These are phyloP conservation scores for Lepisosteus osseus DNA, from an alignment of 2,113 vertebrate species.

Conservation along the genomic window DNA sequence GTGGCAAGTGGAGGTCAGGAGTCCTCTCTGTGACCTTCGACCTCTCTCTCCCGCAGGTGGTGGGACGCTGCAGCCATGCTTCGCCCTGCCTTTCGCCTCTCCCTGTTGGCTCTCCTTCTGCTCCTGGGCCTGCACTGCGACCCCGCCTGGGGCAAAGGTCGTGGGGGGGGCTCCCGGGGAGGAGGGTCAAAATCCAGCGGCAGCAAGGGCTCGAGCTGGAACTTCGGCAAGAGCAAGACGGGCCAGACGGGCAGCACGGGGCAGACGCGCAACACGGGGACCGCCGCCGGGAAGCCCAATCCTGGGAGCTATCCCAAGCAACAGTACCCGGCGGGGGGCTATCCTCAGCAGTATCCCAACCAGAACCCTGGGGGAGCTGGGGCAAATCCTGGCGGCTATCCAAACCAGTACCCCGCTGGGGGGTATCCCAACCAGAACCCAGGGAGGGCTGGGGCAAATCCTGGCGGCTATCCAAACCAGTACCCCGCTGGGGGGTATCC, in stretches of 20 bases:
- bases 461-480: constrained; percentile 28
- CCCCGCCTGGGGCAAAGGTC: constrained; percentile 39
- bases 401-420: constrained; percentile 23
- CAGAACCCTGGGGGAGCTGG: neutral
- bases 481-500: constrained; percentile 37
- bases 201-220: neutral
- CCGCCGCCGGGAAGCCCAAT: constrained; percentile 43
- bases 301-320: constrained; percentile 35
- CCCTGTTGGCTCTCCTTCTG: constrained; percentile 38
- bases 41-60: constrained; percentile 28
- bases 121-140: constrained; percentile 36
- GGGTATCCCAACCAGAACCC: constrained; percentile 20
- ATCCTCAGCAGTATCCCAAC: constrained; percentile 30
- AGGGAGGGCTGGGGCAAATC: constrained; percentile 26
- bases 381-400: constrained; percentile 14
- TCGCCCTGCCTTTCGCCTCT: constrained; percentile 22
- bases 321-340: constrained; percentile 14
- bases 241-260: constrained; percentile 39
- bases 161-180: constrained; percentile 25
- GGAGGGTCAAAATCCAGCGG: constrained; percentile 19
- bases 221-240: constrained; percentile 34
- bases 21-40: neutral
- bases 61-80: constrained; percentile 38
- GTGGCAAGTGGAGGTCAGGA: no score
- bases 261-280: constrained; percentile 42